A percentile compares a stretch with the other conserved stretches of the same genome.
Evolutionary conservation across 2,113 vertebrate genomes (phyloP).

Genomic region (Arizona elegans): DNA sequence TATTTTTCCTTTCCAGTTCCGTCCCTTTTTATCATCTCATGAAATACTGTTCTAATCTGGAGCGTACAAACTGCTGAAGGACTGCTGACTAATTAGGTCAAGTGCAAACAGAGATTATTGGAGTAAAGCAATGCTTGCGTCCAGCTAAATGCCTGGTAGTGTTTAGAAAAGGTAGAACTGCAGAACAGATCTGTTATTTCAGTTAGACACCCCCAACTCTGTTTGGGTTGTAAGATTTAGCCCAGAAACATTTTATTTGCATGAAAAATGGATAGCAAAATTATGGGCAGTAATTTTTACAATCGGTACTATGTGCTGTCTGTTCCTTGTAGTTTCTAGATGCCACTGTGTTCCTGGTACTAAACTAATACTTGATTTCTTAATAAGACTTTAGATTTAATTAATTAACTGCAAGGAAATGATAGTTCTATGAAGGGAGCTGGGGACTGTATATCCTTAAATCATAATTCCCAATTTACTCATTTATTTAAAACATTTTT

Average conservation of each 20-base stretch:
- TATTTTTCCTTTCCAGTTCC: background rate
- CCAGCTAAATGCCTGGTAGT: background rate
- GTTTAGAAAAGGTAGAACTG: background rate
- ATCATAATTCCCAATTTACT: background rate
- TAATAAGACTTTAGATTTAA: background rate
- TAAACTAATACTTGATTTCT: background rate
- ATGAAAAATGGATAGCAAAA: background rate
- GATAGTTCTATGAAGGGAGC: background rate
- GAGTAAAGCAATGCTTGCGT: background rate
- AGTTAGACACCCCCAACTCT: background rate
- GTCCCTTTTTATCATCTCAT: background rate
- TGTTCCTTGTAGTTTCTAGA: background rate
- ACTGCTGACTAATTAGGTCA: constrained; percentile 24
- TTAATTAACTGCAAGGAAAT: background rate
- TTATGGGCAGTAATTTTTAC: background rate
- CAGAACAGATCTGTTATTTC: background rate
- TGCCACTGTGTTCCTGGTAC: background rate
- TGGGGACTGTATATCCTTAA: background rate
- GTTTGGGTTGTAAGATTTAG: background rate
- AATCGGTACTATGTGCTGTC: background rate
- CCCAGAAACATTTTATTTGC: background rate
- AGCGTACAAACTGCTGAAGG: background rate
- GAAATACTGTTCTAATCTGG: fast-evolving
- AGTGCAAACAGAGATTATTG: constrained; percentile 11
- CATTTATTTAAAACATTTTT: background rate